Percentiles rank a stretch among this genome's conserved stretches.
These are phyloP conservation scores for Cynopterus sphinx DNA, from an alignment of 2,797 vertebrate species.

Conservation along the genomic window DNA sequence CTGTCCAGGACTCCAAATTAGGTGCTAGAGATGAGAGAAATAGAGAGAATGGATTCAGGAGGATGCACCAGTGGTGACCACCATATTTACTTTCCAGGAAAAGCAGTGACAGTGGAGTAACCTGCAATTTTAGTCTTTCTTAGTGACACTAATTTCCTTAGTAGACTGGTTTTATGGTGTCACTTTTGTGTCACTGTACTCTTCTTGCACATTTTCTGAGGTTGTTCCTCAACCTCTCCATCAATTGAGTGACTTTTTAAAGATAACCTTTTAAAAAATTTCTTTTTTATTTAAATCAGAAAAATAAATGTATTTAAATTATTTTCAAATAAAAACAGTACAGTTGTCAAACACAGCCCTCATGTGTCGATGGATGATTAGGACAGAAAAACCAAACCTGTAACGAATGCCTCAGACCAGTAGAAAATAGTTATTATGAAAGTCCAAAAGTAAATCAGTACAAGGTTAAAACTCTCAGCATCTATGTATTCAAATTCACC, in stretches of 20 bases:
- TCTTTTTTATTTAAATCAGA: background rate
- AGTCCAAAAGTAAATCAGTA: background rate
- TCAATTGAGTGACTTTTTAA: background rate
- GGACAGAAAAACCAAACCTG: background rate
- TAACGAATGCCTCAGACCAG: background rate
- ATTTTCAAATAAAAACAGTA: conserved; percentile 9
- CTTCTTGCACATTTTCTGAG: background rate
- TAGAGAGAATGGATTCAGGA: rapidly evolving
- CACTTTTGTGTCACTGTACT: background rate
- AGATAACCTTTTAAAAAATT: background rate
- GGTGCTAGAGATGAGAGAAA: background rate
- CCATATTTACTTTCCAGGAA: background rate
- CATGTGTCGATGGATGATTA: background rate
- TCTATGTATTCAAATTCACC: background rate
- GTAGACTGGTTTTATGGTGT: background rate
- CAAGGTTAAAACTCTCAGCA: background rate
- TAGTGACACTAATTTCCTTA: background rate
- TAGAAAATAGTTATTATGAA: background rate
- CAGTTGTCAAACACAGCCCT: background rate
- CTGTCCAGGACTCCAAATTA: background rate
- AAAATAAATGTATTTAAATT: background rate
- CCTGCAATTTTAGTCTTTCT: background rate
- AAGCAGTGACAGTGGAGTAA: background rate
- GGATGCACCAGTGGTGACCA: background rate
- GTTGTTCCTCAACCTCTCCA: background rate